Conservation (phyloP, 2,113 vertebrate species). For the Callipepla californica region DNA sequence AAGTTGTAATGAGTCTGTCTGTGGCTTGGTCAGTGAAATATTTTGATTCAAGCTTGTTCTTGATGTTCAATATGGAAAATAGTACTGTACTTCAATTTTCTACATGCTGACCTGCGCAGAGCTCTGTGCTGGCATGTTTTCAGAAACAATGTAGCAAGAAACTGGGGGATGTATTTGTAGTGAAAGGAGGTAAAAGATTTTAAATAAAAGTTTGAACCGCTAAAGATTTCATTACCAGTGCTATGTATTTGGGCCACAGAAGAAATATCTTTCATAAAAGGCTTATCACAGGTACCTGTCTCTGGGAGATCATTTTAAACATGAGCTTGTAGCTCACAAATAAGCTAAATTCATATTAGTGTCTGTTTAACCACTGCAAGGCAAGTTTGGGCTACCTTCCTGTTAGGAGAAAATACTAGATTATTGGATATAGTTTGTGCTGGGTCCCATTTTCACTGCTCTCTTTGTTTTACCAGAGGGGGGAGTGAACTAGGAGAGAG, state of each 20-base stretch:
- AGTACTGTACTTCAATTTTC: neutral
- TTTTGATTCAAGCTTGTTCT: neutral
- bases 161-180: neutral
- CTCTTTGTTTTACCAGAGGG: neutral
- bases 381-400: neutral
- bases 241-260: neutral
- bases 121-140: neutral
- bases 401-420: neutral
- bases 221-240: fast-evolving
- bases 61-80: neutral
- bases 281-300: neutral
- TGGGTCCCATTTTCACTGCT: too few species aligned
- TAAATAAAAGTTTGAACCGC: neutral
- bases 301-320: neutral
- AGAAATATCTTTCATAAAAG: neutral
- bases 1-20: neutral
- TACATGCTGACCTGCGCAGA: neutral
- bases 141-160: neutral
- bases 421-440: neutral
- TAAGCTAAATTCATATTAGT: neutral
- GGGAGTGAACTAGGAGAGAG: neutral
- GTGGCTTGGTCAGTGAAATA: neutral
- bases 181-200: neutral
- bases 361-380: neutral
- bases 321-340: neutral